These are phyloP conservation scores for Ciconia boyciana DNA, from an alignment of 2,113 vertebrate genomes.

Conservation along the genomic window DNA sequence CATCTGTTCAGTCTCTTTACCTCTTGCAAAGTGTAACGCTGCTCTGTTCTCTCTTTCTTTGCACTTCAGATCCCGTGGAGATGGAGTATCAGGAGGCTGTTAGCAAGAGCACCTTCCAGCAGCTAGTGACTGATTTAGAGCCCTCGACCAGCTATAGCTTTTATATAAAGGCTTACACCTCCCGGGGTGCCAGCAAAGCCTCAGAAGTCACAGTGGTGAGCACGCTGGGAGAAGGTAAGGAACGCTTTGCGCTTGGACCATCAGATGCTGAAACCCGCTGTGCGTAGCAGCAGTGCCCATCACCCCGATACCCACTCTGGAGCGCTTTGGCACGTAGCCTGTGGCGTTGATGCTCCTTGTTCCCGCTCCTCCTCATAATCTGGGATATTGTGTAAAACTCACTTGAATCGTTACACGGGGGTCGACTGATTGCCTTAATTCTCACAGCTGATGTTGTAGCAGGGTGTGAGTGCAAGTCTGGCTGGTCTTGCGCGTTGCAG, in stretches of 20 bases:
- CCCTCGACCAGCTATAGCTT: slow-evolving; percentile 95
- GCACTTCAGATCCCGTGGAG: slow-evolving; percentile 83
- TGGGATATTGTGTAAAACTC: neutral
- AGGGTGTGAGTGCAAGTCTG: neutral
- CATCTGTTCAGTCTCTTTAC: neutral
- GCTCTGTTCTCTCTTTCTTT: neutral
- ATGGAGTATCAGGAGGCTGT: slow-evolving; percentile 98
- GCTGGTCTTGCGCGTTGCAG: neutral
- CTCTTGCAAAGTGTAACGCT: neutral
- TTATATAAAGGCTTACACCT: slow-evolving; percentile 97
- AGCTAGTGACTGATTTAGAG: slow-evolving; percentile 91
- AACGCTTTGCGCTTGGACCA: neutral
- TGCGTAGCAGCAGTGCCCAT: neutral
- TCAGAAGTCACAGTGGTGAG: slow-evolving; percentile 81
- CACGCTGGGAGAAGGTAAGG: slow-evolving; percentile 94
- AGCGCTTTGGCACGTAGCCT: neutral
- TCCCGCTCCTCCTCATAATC: neutral
- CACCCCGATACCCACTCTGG: rapidly evolving
- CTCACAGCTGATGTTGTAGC: neutral
- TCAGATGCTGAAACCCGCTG: neutral
- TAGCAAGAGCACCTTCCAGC: slow-evolving; percentile 92
- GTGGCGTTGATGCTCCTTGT: neutral
- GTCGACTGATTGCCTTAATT: neutral
- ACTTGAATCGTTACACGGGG: neutral
- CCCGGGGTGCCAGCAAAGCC: slow-evolving; percentile 91